A percentile compares a stretch with the other conserved stretches of the same genome.
Evolutionary conservation across 2,888 invertebrate genomes (phyloP).

Genomic region (Dermolepida albohirtum): DNA sequence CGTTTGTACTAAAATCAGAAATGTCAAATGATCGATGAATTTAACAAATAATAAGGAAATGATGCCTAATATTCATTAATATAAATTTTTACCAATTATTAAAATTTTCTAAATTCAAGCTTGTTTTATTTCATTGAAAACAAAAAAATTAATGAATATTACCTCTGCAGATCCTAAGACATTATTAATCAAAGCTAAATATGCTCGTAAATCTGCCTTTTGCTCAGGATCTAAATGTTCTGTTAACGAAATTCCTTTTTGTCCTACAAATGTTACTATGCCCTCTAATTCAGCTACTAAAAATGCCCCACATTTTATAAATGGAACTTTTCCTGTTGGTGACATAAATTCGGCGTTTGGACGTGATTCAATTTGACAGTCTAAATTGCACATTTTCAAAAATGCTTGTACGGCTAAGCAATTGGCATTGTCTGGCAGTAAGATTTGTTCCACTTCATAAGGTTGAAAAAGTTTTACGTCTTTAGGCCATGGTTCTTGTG

Average conservation of each 20-base stretch:
- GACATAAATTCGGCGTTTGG: conserved; percentile 98
- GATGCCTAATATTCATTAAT: too few relatives aligned
- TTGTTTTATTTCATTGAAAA: neutral
- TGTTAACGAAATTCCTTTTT: conserved; percentile 85
- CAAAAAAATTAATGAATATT: conserved; percentile 43
- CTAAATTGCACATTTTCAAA: conserved; percentile 90
- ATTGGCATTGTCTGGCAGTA: conserved; percentile 93
- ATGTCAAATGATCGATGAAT: too few relatives aligned
- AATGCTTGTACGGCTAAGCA: conserved; percentile 94
- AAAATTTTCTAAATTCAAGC: neutral
- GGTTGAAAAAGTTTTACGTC: conserved; percentile 89
- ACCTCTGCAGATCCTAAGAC: conserved; percentile 93
- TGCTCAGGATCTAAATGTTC: conserved; percentile 77
- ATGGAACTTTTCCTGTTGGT: conserved; percentile 92
- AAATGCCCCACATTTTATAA: conserved; percentile 90
- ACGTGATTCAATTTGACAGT: conserved; percentile 83
- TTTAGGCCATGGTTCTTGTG: conserved; percentile 91
- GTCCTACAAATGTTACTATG: conserved; percentile 88
- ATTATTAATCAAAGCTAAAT: conserved; percentile 89
- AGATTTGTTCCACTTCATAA: conserved; percentile 92
- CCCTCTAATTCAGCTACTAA: conserved; percentile 92
- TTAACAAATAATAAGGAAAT: too few relatives aligned
- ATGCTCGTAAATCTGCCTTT: conserved; percentile 92
- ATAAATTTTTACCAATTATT: too few relatives aligned
- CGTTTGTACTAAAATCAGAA: too few relatives aligned